phyloP scores from a whole-genome alignment of 2,888 invertebrate genomes.

The Leuctra nigra region DNA sequence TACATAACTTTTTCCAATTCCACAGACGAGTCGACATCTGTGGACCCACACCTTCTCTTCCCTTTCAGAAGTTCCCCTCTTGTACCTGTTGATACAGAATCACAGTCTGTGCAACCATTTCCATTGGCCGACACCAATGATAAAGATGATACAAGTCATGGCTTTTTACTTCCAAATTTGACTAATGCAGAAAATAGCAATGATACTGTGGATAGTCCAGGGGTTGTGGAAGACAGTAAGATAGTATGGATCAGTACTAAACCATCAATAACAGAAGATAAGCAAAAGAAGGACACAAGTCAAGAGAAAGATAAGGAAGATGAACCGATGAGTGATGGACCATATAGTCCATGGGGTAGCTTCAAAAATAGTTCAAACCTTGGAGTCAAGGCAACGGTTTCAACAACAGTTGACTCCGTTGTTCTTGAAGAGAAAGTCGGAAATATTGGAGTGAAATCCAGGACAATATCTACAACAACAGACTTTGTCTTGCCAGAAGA shows the following conservation, averaged over 20 bases:
- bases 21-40: no score
- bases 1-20: no score
- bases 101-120: no score
- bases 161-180: neutral
- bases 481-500: neutral
- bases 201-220: no score
- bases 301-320: neutral
- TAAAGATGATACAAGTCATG: neutral
- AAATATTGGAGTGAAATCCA: neutral
- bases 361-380: conserved; percentile 2
- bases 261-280: neutral
- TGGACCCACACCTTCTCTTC: no score
- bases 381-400: neutral
- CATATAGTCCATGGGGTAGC: conserved; percentile 5
- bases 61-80: no score
- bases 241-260: neutral
- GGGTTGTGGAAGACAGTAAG: neutral
- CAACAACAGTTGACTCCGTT: no score
- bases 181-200: no score
- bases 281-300: neutral
- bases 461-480: neutral
- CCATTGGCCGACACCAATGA: neutral
- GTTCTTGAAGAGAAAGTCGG: no score
- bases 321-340: conserved; percentile 15
- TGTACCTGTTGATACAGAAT: no score